Percentiles rank a stretch among this genome's conserved stretches.
Evolutionary conservation across 2,888 invertebrate genomes (phyloP).

Genomic region (Elgonia sp.): DNA sequence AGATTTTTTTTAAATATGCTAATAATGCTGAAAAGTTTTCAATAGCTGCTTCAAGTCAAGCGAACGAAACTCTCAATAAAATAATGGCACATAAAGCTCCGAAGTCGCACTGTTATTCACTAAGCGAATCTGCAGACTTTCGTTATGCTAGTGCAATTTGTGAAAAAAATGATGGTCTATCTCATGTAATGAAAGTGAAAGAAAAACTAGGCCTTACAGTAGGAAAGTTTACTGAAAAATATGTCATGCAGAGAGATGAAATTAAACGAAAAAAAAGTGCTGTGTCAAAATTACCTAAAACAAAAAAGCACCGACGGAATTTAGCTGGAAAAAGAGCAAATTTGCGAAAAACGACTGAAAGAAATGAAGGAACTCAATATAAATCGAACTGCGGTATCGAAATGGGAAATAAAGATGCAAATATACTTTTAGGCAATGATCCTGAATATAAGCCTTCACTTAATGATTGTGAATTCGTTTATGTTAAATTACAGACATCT

Average conservation of each 20-base stretch:
- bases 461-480: conserved; percentile 39
- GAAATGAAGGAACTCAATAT: conserved; percentile 71
- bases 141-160: too few relatives aligned
- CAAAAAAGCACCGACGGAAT: conserved; percentile 13
- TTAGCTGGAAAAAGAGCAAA: conserved; percentile 41
- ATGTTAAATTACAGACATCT: conserved; percentile 78
- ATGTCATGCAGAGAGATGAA: conserved; percentile 15
- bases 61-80: conserved; percentile 25
- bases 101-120: too few relatives aligned
- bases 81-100: conserved; percentile 56
- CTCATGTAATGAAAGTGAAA: too few relatives aligned
- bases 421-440: too few relatives aligned
- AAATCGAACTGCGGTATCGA: conserved; percentile 71
- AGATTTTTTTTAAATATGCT: conserved; percentile 21
- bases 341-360: conserved; percentile 39
- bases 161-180: too few relatives aligned
- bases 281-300: not conserved
- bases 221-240: conserved; percentile 30
- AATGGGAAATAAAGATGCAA: conserved; percentile 12
- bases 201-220: not conserved
- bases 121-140: too few relatives aligned
- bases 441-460: too few relatives aligned
- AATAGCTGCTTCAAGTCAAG: conserved; percentile 25
- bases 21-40: conserved; percentile 36
- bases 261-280: conserved; percentile 6